Conservation (phyloP, 2,113 vertebrate genomes). For the Myotis yumanensis region DNA sequence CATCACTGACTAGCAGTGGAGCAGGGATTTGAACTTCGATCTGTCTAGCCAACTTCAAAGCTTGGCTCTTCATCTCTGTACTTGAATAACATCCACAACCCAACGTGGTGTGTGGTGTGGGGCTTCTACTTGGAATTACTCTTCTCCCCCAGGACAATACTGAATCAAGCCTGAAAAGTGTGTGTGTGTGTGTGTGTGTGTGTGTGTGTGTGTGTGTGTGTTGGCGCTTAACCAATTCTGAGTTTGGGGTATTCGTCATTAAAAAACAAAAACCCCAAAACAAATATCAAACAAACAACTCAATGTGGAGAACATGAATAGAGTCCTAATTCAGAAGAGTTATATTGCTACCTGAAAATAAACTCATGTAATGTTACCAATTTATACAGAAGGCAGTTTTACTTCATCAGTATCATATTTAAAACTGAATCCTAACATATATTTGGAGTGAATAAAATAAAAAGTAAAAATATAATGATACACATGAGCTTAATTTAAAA, state of each 20-base stretch:
- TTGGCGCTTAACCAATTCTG: neutral
- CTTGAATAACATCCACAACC: neutral
- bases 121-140: neutral
- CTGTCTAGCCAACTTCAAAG: neutral
- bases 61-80: neutral
- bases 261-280: neutral
- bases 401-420: neutral
- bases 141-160: neutral
- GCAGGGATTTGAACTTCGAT: neutral
- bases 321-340: neutral
- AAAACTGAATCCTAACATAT: conserved; percentile 6
- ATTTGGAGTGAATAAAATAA: neutral
- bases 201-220: no score
- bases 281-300: neutral
- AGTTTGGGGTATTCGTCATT: neutral
- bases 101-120: neutral
- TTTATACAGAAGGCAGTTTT: neutral
- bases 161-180: neutral
- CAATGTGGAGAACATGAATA: neutral
- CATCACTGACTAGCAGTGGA: neutral
- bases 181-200: neutral
- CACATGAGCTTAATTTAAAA: neutral
- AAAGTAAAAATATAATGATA: neutral
- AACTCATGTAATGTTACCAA: neutral
- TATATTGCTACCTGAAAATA: neutral